A percentile compares a stretch with the other conserved stretches of the same genome.
phyloP scores from a whole-genome alignment of 2,113 vertebrate species.

The Melanerpes aurifrons region DNA sequence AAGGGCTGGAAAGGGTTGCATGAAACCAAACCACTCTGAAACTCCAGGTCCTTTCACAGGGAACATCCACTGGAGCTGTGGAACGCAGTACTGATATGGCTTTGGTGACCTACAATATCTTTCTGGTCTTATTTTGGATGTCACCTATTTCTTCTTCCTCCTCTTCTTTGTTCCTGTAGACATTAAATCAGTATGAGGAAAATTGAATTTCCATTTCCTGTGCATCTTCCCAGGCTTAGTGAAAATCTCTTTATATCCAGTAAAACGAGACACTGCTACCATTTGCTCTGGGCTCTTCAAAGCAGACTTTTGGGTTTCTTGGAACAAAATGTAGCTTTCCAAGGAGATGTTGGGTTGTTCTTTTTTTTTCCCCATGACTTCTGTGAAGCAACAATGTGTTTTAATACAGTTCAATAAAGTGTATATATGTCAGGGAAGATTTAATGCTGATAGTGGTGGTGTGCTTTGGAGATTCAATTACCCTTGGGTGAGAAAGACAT shows the following conservation, averaged over 20 bases:
- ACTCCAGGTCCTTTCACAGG: not conserved
- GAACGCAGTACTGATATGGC: not conserved
- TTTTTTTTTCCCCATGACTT: not conserved
- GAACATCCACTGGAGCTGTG: not conserved
- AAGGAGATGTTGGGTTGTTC: not conserved
- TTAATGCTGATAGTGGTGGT: not conserved
- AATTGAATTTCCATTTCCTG: not conserved
- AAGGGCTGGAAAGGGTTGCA: not conserved
- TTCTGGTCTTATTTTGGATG: not conserved
- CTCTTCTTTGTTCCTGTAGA: not conserved
- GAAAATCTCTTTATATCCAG: not conserved
- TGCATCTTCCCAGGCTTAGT: not conserved
- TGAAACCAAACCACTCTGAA: not conserved
- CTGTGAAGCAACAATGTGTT: not conserved
- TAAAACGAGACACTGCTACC: not conserved
- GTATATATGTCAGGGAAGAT: constrained; percentile 13
- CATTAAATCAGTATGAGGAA: not conserved
- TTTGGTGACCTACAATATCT: not conserved
- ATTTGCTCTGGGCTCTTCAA: not conserved
- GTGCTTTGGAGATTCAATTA: constrained; percentile 38
- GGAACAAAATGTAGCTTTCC: not conserved
- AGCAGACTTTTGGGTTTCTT: not conserved
- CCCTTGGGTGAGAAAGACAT: not conserved
- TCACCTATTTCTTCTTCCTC: not conserved
- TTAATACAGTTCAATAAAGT: constrained; percentile 1